Evolutionary conservation across 2,113 vertebrate genomes (phyloP), one percentile per base, ranked within the genome.

Genomic region (Prolemur simus): DNA sequence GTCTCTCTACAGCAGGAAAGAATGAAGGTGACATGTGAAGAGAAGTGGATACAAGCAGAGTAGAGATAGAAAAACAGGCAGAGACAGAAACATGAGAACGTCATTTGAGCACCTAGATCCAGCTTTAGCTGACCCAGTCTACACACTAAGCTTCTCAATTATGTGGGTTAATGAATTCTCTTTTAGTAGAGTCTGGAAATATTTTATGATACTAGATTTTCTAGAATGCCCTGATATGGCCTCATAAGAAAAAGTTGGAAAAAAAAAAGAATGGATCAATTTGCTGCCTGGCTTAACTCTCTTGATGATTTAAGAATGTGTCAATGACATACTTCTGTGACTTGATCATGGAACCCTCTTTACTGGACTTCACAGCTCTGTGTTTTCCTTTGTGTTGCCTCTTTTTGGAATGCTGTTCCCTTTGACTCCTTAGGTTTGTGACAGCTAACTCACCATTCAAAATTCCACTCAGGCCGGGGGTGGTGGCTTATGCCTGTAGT

Each of bases 171-270:
- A 63, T 60, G 27, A 58, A 25, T 88, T 95, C 1, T 9, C 18
- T 20, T 52, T 54, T 63, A 8, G 32, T 34, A 74, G 58, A 74
- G 18, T 87, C 76, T 87, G 52, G 32, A 73, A 47, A 88, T 81
- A 21, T 63, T 83, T 60, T 27, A 69, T 94, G 32, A 85, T n/a
- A n/a, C 71, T 80, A 74, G n/a, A 56, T 68, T 94, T 95, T 94
- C 74, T 92, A 60, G 42, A 87, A 77, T 94, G n/a, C 23, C 32
- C 27, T 96, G n/a, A 69, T 49, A 66, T 29, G 23, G n/a, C 23
- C 27, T 49, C 34, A 64, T 96, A 83, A 71, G 45, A 60, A 87
- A 85, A 95, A n/a, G 18, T 6, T 49, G 23, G n/a, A 13, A n/a
- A 42, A 68, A 11, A 83, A 71, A 39, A 34, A 71, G 13, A 71